A percentile compares a stretch with the other conserved stretches of the same genome.
phyloP scores from a whole-genome alignment of 2,797 vertebrate species.

The Mus caroli region DNA sequence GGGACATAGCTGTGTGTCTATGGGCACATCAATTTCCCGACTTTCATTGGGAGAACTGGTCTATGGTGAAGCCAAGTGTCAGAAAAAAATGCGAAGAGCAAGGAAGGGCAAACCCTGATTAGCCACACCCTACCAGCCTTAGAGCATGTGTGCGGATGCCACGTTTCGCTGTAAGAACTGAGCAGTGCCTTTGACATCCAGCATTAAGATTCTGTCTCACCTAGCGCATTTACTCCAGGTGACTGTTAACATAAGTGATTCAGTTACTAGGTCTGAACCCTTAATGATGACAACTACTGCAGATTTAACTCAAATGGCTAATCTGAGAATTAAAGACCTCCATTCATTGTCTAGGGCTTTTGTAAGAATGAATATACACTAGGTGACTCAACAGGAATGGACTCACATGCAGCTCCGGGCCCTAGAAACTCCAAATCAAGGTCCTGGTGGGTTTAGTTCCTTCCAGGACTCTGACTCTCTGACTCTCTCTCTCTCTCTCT shows the following conservation, averaged over 20 bases:
- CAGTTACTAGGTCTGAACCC: constrained; percentile 73
- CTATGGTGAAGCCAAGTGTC: fast-evolving
- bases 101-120: background rate
- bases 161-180: background rate
- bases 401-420: background rate
- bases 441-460: background rate
- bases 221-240: constrained; percentile 38
- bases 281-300: constrained; percentile 64
- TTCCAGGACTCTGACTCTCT: background rate
- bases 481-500: background rate
- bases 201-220: background rate
- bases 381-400: background rate
- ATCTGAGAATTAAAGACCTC: constrained; percentile 73
- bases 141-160: fast-evolving
- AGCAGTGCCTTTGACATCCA: fast-evolving
- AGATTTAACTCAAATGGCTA: constrained; percentile 78
- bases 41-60: background rate
- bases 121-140: background rate
- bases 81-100: background rate
- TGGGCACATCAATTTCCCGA: background rate
- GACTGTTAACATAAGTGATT: constrained; percentile 70
- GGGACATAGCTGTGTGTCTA: background rate
- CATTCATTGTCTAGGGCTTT: background rate
- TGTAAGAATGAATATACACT: background rate
- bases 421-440: background rate